These are phyloP conservation scores for Callyntrura guangdongensis DNA, from an alignment of 2,888 invertebrate species.

Conservation along the genomic window DNA sequence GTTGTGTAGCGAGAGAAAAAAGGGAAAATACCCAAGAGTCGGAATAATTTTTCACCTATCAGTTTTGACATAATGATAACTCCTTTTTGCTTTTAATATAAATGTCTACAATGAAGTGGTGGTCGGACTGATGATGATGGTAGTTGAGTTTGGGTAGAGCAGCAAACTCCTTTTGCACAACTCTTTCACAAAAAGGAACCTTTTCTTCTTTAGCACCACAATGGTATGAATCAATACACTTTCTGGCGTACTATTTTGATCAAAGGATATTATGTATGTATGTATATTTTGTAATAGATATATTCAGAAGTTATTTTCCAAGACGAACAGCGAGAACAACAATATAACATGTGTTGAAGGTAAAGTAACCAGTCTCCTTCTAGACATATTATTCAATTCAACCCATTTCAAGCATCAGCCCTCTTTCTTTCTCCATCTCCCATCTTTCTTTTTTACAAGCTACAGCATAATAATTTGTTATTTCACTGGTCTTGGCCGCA, in stretches of 20 bases:
- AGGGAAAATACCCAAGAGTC: constrained; percentile 26
- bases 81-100: constrained; percentile 63
- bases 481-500: not conserved
- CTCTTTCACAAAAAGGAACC: constrained; percentile 11
- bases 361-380: constrained; percentile 43
- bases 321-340: constrained; percentile 4
- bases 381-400: constrained; percentile 66
- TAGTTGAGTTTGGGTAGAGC: not conserved
- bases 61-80: constrained; percentile 79
- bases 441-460: not conserved
- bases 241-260: constrained; percentile 26
- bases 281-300: constrained; percentile 21
- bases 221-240: constrained; percentile 62
- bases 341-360: not conserved
- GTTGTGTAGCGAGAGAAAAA: not conserved
- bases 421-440: not conserved
- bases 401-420: constrained; percentile 25
- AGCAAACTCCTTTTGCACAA: constrained; percentile 2
- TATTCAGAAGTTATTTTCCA: constrained; percentile 16
- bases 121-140: constrained; percentile 21
- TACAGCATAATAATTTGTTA: constrained; percentile 15
- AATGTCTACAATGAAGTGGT: constrained; percentile 61
- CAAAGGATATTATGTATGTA: constrained; percentile 7
- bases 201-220: constrained; percentile 54
- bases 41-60: constrained; percentile 77